phyloP scores from a whole-genome alignment of 2,113 vertebrate genomes.

The Heloderma charlesbogerti region DNA sequence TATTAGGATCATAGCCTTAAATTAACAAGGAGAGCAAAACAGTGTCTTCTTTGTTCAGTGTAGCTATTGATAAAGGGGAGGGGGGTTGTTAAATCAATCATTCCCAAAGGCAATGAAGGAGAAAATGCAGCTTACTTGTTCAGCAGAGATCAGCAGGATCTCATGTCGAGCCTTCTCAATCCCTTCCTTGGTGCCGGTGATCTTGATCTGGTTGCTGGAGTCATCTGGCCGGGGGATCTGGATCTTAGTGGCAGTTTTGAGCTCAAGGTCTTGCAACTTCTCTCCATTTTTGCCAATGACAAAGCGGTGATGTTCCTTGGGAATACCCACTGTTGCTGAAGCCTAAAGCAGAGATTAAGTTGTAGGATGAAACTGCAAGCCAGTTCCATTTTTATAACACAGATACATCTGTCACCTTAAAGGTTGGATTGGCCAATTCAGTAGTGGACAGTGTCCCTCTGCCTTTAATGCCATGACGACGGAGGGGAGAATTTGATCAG shows the following conservation, averaged over 20 bases:
- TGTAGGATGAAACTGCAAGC: not conserved
- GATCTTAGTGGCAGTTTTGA: slow-evolving; percentile 99
- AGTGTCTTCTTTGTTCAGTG: not conserved
- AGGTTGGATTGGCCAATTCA: not conserved
- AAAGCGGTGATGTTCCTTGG: slow-evolving; percentile 98
- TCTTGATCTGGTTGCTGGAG: slow-evolving; percentile 97
- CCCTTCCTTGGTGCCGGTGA: slow-evolving; percentile 98
- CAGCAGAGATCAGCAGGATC: slow-evolving; percentile 96
- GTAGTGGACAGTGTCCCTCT: not conserved
- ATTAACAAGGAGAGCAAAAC: not conserved
- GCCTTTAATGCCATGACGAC: not conserved
- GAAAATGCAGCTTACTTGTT: slow-evolving; percentile 85
- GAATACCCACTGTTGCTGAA: slow-evolving; percentile 95
- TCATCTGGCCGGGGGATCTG: slow-evolving; percentile 98
- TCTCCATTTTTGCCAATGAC: slow-evolving; percentile 98
- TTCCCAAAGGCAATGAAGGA: not conserved
- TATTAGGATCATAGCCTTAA: not conserved
- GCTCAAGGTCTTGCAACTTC: slow-evolving; percentile 97
- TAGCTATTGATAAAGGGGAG: not conserved
- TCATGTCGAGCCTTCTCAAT: slow-evolving; percentile 98
- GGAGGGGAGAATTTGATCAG: not conserved
- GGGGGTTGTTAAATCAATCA: not conserved
- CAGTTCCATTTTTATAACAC: too few relatives aligned
- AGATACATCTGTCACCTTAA: not conserved
- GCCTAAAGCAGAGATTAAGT: slow-evolving; percentile 76